Conservation (phyloP, 2,888 invertebrate species). For the Ecliptopera silaceata region DNA sequence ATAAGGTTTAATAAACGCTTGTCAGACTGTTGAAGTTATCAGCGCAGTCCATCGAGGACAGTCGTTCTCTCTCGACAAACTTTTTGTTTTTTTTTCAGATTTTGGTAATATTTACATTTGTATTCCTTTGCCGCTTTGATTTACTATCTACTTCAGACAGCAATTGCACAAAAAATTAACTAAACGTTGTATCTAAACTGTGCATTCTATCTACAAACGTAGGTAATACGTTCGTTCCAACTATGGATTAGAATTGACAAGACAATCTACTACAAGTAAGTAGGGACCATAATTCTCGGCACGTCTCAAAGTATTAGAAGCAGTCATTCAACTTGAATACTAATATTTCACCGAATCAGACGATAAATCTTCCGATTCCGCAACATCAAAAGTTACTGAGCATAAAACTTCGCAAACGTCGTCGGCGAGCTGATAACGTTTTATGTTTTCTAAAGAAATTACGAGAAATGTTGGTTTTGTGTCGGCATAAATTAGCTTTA, state of each 20-base stretch:
- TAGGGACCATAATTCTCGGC: slow-evolving; percentile 16
- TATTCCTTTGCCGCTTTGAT: too few relatives aligned
- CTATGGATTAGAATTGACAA: slow-evolving; percentile 13
- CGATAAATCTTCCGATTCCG: slow-evolving; percentile 34
- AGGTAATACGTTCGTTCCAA: not conserved
- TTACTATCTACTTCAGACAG: too few relatives aligned
- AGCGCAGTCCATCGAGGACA: too few relatives aligned
- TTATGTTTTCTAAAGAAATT: slow-evolving; percentile 50
- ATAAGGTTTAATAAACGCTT: too few relatives aligned
- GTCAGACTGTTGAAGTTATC: too few relatives aligned
- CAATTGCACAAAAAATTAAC: not conserved
- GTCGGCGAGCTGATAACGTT: slow-evolving; percentile 48
- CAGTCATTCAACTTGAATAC: slow-evolving; percentile 22
- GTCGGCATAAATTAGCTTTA: slow-evolving; percentile 11
- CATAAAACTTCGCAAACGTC: slow-evolving; percentile 44
- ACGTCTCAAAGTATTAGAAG: slow-evolving; percentile 25
- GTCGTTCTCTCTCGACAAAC: too few relatives aligned
- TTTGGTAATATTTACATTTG: too few relatives aligned
- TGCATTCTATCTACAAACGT: not conserved
- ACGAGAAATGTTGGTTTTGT: slow-evolving; percentile 20
- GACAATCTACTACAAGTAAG: slow-evolving; percentile 17
- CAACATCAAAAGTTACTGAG: slow-evolving; percentile 37
- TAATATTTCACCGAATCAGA: slow-evolving; percentile 25
- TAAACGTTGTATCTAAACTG: not conserved
- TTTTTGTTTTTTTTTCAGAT: too few relatives aligned